Percentiles rank a stretch among this genome's conserved stretches.
phyloP scores from a whole-genome alignment of 2,797 vertebrate genomes.

The Gymnothorax reevesii region DNA sequence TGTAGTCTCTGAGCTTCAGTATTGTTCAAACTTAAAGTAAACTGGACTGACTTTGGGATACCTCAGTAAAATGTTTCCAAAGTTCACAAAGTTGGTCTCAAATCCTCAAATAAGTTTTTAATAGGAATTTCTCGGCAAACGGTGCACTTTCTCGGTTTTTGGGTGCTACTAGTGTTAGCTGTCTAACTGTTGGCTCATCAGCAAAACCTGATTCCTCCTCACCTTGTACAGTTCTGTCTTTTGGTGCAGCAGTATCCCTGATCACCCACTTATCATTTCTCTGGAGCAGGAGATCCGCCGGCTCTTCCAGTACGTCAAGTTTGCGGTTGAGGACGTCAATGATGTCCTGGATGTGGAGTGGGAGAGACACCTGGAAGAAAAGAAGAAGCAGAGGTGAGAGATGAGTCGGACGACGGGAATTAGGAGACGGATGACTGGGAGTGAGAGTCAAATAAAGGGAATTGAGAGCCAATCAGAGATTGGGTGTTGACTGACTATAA shows the following conservation, averaged over 20 bases:
- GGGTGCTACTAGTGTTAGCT: too few species aligned
- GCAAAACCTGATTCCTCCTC: neutral
- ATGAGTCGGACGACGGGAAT: neutral
- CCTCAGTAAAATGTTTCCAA: too few species aligned
- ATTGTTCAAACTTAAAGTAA: too few species aligned
- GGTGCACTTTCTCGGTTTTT: too few species aligned
- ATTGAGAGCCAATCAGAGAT: too few species aligned
- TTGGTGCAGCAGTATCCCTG: neutral
- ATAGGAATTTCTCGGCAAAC: too few species aligned
- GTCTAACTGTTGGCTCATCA: too few species aligned
- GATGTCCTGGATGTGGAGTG: conserved; percentile 92
- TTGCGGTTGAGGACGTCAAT: conserved; percentile 93
- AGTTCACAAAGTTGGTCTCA: too few species aligned
- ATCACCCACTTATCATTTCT: neutral
- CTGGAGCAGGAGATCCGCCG: conserved; percentile 85
- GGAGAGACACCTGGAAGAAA: conserved; percentile 90
- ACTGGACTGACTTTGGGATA: too few species aligned
- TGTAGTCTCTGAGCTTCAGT: too few species aligned
- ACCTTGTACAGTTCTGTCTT: neutral
- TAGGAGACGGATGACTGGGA: neutral
- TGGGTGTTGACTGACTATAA: too few species aligned
- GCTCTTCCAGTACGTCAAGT: conserved; percentile 90
- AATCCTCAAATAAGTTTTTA: too few species aligned
- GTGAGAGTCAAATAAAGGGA: neutral
- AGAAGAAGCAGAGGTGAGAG: conserved; percentile 78